Percentiles rank a stretch among this genome's conserved stretches.
phyloP scores from a whole-genome alignment of 1,140 invertebrate species.

The Pomacea maculata region DNA sequence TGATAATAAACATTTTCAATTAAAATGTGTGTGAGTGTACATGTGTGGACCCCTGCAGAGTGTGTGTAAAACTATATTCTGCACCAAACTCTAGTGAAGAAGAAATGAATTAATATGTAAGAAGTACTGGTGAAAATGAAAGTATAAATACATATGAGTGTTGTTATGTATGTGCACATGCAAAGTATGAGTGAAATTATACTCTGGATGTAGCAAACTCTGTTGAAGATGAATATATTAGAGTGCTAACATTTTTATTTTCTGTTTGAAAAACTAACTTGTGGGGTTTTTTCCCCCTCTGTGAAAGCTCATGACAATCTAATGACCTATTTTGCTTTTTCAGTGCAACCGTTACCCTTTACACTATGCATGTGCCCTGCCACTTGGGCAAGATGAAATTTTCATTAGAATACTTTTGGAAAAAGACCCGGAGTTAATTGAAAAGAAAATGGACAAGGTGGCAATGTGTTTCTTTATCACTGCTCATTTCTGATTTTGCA shows the following conservation, averaged over 20 bases:
- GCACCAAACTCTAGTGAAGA: too few species aligned
- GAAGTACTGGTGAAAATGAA: too few species aligned
- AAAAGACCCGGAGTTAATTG: conserved; percentile 48
- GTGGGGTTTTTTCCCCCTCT: not conserved
- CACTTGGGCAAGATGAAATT: conserved; percentile 31
- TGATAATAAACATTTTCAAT: not conserved
- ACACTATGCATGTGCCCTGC: conserved; percentile 56
- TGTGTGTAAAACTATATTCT: too few species aligned
- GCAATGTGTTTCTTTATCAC: not conserved
- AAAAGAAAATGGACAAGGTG: conserved; percentile 53
- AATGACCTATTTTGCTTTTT: conserved; percentile 15
- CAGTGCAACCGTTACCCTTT: conserved; percentile 56
- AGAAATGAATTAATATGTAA: too few species aligned
- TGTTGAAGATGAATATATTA: too few species aligned
- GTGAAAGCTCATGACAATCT: not conserved
- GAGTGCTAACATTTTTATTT: too few species aligned
- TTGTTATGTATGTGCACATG: too few species aligned
- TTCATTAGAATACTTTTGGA: conserved; percentile 47
- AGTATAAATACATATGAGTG: too few species aligned
- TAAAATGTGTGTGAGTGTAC: not conserved
- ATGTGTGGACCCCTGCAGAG: not conserved
- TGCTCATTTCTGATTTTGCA: too few species aligned
- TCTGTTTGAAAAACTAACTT: not conserved
- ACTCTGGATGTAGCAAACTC: too few species aligned
- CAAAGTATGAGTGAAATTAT: too few species aligned